Percentiles rank a stretch among this genome's conserved stretches.
phyloP scores from a whole-genome alignment of 2,888 invertebrate genomes.

The Hofmannophila pseudospretella region DNA sequence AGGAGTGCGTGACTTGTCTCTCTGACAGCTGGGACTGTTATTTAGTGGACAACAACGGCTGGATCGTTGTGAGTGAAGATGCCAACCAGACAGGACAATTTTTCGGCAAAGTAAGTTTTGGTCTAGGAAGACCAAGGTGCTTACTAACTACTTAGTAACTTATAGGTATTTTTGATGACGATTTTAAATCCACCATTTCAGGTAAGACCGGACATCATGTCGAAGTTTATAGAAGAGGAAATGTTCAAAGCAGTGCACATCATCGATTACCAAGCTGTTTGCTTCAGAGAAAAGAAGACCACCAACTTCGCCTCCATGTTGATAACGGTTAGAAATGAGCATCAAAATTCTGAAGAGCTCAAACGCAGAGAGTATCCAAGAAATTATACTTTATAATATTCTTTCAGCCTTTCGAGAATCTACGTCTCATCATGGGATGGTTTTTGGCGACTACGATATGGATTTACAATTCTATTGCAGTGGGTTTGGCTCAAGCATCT shows the following conservation, averaged over 20 bases:
- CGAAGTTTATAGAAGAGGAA: constrained; percentile 82
- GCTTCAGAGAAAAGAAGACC: constrained; percentile 83
- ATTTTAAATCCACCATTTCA: constrained; percentile 19
- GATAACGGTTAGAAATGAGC: constrained; percentile 80
- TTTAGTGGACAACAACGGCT: constrained; percentile 93
- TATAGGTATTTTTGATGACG: neutral
- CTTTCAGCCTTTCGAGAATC: constrained; percentile 77
- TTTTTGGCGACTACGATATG: constrained; percentile 75
- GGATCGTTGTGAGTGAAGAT: constrained; percentile 87
- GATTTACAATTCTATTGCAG: constrained; percentile 75
- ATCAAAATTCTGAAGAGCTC: constrained; percentile 35
- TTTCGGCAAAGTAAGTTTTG: constrained; percentile 84
- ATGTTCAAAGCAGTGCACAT: constrained; percentile 86
- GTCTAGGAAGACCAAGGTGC: no score
- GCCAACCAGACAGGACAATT: constrained; percentile 87
- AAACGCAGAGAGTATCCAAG: neutral
- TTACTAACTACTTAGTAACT: no score
- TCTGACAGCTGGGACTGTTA: constrained; percentile 85
- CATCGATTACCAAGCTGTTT: constrained; percentile 94
- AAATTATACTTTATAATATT: neutral
- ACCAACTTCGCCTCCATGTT: constrained; percentile 79
- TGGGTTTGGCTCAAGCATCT: constrained; percentile 68
- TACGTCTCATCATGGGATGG: constrained; percentile 78
- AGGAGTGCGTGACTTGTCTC: constrained; percentile 64
- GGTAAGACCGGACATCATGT: constrained; percentile 85